Percentiles rank a stretch among this genome's conserved stretches.
These are phyloP conservation scores for Pangasius mekongensis DNA, from an alignment of 2,797 vertebrate genomes.

Conservation along the genomic window DNA sequence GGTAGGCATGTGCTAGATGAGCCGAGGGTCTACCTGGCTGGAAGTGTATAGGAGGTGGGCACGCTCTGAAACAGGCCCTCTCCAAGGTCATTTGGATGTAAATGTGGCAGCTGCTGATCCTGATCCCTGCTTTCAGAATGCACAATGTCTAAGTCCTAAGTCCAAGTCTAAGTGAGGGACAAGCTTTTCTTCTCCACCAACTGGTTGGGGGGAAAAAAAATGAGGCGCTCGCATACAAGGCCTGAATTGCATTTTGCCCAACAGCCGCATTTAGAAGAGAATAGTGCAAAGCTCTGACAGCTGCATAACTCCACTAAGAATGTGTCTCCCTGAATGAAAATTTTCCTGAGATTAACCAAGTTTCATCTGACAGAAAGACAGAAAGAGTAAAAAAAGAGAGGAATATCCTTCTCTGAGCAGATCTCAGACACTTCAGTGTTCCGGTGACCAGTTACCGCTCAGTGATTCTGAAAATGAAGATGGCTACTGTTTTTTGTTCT, in stretches of 20 bases:
- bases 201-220: constrained; percentile 20
- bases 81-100: constrained; percentile 61
- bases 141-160: constrained; percentile 51
- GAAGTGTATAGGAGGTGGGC: constrained; percentile 54
- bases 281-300: constrained; percentile 52
- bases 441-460: constrained; percentile 61
- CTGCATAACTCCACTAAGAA: constrained; percentile 47
- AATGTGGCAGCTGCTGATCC: constrained; percentile 62
- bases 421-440: constrained; percentile 56
- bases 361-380: constrained; percentile 38
- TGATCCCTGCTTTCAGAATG: constrained; percentile 53
- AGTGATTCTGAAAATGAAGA: constrained; percentile 54
- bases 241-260: constrained; percentile 51
- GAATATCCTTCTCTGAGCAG: constrained; percentile 55
- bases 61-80: constrained; percentile 47
- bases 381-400: constrained; percentile 7
- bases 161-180: constrained; percentile 16
- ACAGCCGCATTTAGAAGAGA: constrained; percentile 49
- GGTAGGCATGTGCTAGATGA: constrained; percentile 25
- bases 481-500: constrained; percentile 10
- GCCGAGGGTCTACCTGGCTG: constrained; percentile 51
- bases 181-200: constrained; percentile 52
- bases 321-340: constrained; percentile 44
- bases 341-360: constrained; percentile 53
- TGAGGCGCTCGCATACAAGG: constrained; percentile 4